Evolutionary conservation across 2,113 vertebrate genomes (phyloP).

Genomic region (Hippotragus niger): DNA sequence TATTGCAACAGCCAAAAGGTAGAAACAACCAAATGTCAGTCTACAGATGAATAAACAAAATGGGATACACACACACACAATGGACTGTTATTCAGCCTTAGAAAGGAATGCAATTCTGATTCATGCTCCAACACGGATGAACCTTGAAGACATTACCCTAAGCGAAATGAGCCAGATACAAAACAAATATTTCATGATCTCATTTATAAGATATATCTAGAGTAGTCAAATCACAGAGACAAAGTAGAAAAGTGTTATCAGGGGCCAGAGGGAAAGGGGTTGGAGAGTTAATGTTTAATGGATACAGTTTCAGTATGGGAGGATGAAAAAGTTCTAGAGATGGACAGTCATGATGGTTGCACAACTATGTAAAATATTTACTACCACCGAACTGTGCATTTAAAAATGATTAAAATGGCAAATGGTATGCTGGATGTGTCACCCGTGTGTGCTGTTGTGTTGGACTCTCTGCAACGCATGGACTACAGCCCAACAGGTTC

Average conservation of each 20-base stretch:
- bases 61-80: not conserved
- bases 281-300: not conserved
- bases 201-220: not conserved
- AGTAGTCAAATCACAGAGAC: not conserved
- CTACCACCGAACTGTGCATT: not conserved
- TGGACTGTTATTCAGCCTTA: not conserved
- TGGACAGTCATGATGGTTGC: not conserved
- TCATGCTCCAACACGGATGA: not conserved
- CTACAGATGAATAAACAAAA: not conserved
- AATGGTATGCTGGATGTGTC: not conserved
- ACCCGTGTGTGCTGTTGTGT: not conserved
- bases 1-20: not conserved
- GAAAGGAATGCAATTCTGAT: not conserved
- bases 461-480: not conserved
- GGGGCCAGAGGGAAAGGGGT: not conserved
- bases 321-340: slow-evolving; percentile 27
- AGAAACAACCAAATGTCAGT: not conserved
- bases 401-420: not conserved
- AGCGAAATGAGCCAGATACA: not conserved
- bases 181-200: not conserved
- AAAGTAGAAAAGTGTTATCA: slow-evolving; percentile 22
- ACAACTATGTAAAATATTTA: not conserved
- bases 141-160: not conserved
- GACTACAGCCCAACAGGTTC: not conserved
- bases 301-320: not conserved